Evolutionary conservation across 35 echinoderm and acorn worm genomes (phyloP).

Genomic region (Amphiura filiformis): DNA sequence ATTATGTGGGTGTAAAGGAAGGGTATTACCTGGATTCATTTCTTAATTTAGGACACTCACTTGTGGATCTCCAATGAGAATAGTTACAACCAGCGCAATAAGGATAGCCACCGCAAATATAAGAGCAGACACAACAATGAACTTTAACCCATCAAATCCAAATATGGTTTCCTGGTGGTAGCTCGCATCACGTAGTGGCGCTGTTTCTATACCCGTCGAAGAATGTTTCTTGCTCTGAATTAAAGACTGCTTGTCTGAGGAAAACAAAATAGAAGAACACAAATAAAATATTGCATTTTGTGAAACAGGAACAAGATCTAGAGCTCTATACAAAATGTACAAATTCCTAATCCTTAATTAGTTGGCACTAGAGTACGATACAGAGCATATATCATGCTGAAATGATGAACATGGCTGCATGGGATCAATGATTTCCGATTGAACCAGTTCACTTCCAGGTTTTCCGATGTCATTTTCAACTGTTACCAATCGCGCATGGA

Average conservation of each 20-base stretch:
- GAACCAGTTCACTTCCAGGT: too few relatives aligned
- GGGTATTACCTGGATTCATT: too few relatives aligned
- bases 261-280: background rate
- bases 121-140: slow-evolving; percentile 79
- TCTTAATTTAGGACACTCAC: too few relatives aligned
- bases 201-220: slow-evolving; percentile 6
- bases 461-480: too few relatives aligned
- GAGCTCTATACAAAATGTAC: too few relatives aligned
- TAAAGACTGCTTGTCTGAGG: slow-evolving; percentile 48
- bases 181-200: slow-evolving; percentile 5
- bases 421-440: too few relatives aligned
- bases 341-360: too few relatives aligned
- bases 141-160: slow-evolving; percentile 79
- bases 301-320: background rate
- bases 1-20: too few relatives aligned
- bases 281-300: background rate
- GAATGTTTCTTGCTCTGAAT: slow-evolving; percentile 21
- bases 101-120: slow-evolving; percentile 72
- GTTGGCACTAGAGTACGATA: too few relatives aligned
- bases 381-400: too few relatives aligned
- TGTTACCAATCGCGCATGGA: too few relatives aligned
- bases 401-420: too few relatives aligned
- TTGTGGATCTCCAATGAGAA: slow-evolving; percentile 66
- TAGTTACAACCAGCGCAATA: slow-evolving; percentile 74
- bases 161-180: slow-evolving; percentile 56